Evolutionary conservation across 2,888 invertebrate species (phyloP).

Genomic region (Antitype chi): DNA sequence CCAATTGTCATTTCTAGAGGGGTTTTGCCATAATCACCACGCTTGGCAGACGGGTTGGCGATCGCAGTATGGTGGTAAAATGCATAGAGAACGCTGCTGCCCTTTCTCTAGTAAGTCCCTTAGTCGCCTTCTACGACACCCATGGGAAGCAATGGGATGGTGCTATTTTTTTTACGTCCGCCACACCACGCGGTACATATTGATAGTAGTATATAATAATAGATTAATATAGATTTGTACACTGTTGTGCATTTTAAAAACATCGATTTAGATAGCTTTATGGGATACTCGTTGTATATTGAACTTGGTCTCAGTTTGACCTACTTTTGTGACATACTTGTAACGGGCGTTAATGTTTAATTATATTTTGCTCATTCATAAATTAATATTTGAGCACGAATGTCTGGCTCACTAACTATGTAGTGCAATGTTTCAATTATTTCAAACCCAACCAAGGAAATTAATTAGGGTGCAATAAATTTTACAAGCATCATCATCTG

Average conservation of each 20-base stretch:
- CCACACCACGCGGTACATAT: too few species aligned
- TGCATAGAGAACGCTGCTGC: too few species aligned
- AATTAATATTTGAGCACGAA: conserved; percentile 1
- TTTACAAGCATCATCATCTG: background rate
- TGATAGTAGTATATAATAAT: too few species aligned
- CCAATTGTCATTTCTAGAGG: too few species aligned
- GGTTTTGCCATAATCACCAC: too few species aligned
- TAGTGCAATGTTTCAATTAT: background rate
- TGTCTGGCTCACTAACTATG: background rate
- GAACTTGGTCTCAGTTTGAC: conserved; percentile 28
- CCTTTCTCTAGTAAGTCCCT: too few species aligned
- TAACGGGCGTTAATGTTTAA: conserved; percentile 15
- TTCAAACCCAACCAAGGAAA: background rate
- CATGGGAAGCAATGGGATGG: too few species aligned
- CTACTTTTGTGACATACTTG: conserved; percentile 45
- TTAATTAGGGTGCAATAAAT: background rate
- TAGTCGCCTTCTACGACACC: too few species aligned
- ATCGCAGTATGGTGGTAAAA: too few species aligned
- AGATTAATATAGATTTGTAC: too few species aligned
- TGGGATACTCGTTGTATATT: background rate
- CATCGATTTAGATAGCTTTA: background rate
- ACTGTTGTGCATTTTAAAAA: conserved; percentile 1
- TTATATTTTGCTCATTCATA: background rate
- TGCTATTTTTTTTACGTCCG: too few species aligned
- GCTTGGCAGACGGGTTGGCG: too few species aligned